Evolutionary conservation across 2,888 invertebrate species (phyloP).

Genomic region (Orthosia incerta): DNA sequence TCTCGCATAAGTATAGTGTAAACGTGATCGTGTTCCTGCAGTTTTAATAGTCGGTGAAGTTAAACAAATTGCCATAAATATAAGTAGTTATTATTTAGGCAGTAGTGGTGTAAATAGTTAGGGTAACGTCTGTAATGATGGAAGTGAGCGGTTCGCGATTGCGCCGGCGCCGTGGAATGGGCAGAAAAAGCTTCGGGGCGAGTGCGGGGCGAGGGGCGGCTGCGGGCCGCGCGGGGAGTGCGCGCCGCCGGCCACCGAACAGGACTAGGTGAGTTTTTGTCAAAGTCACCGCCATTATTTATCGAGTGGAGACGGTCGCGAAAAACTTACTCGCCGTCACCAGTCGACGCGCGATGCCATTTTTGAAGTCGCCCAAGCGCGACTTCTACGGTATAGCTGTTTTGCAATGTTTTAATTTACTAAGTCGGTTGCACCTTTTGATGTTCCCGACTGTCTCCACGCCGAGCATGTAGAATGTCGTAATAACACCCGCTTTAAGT

Average conservation of each 20-base stretch:
- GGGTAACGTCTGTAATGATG: conserved; percentile 82
- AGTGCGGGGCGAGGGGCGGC: conserved; percentile 70
- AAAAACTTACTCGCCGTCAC: conserved; percentile 89
- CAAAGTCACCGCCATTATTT: conserved; percentile 91
- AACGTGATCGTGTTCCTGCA: conserved; percentile 91
- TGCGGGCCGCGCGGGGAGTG: conserved; percentile 73
- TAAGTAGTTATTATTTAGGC: conserved; percentile 90
- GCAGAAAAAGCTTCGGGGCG: conserved; percentile 84
- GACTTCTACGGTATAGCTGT: conserved; percentile 83
- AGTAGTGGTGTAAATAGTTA: conserved; percentile 90
- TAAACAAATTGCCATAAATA: conserved; percentile 91
- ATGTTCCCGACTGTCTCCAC: conserved; percentile 86
- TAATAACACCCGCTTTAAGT: conserved; percentile 58
- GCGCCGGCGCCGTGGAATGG: conserved; percentile 88
- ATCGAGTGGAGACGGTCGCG: conserved; percentile 91
- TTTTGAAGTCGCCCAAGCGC: conserved; percentile 87
- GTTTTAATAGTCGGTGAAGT: conserved; percentile 90
- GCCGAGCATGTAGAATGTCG: conserved; percentile 71
- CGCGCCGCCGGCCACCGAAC: conserved; percentile 89
- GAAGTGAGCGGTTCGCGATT: conserved; percentile 86
- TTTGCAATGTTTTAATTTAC: conserved; percentile 90
- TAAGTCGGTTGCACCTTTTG: conserved; percentile 78
- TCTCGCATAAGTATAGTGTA: conserved; percentile 91
- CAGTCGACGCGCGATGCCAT: conserved; percentile 85
- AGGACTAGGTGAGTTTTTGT: conserved; percentile 91